Evolutionary conservation across 2,888 invertebrate species (phyloP).

Genomic region (Steinernema scapterisci): DNA sequence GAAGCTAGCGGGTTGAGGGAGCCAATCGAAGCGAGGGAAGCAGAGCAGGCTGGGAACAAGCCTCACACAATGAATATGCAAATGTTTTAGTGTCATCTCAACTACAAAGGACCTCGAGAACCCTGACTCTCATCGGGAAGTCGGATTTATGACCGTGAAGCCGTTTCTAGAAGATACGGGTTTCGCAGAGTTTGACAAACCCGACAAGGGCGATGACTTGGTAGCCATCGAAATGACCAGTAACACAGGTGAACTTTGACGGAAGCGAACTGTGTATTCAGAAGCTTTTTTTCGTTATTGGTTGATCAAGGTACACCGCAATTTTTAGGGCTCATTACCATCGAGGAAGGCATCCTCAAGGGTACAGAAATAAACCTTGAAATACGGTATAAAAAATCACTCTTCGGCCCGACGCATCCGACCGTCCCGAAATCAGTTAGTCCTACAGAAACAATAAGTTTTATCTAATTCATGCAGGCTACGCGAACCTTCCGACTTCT

Average conservation of each 20-base stretch:
- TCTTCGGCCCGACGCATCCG: conserved; percentile 5
- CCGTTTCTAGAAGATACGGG: conserved; percentile 61
- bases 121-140: conserved; percentile 52
- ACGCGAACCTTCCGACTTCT: conserved; percentile 53
- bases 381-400: conserved; percentile 13
- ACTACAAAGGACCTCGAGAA: conserved; percentile 52
- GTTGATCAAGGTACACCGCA: no score
- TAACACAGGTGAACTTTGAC: conserved; percentile 62
- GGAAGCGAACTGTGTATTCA: no score
- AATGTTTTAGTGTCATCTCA: conserved; percentile 42
- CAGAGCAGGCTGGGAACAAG: not conserved
- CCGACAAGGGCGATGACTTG: conserved; percentile 55
- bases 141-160: conserved; percentile 62
- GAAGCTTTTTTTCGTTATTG: not conserved
- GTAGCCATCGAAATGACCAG: conserved; percentile 60
- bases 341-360: conserved; percentile 59
- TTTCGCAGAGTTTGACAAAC: conserved; percentile 56
- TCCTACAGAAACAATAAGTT: no score
- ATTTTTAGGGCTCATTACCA: conserved; percentile 58
- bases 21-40: not conserved
- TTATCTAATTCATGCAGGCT: conserved; percentile 37
- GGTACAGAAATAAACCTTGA: conserved; percentile 4
- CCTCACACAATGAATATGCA: not conserved
- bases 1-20: not conserved
- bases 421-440: not conserved